Conservation (phyloP, 64 coral and sea anemone genomes). For the Platygyra sinensis region DNA sequence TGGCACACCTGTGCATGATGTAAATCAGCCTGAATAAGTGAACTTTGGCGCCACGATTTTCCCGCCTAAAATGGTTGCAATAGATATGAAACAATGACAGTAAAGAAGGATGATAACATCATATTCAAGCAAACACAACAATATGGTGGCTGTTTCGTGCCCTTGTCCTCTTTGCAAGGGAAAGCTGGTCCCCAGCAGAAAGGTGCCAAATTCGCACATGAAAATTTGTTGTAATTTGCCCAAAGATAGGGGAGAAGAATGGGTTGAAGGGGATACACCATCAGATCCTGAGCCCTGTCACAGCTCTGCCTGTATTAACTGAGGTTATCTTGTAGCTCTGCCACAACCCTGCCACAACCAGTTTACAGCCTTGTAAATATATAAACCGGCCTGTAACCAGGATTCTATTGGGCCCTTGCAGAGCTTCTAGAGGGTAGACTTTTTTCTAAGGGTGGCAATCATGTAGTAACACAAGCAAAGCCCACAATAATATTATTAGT, state of each 20-base stretch:
- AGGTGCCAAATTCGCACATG: slow-evolving; percentile 21
- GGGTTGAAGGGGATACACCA: too few species aligned
- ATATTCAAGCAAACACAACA: background rate
- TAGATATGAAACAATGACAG: background rate
- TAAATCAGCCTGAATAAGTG: background rate
- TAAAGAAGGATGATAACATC: background rate
- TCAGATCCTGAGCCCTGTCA: too few species aligned
- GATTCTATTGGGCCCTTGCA: too few species aligned
- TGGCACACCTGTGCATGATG: background rate
- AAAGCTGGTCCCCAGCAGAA: slow-evolving; percentile 12
- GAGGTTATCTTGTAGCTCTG: too few species aligned
- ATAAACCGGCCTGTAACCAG: too few species aligned
- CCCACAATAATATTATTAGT: slow-evolving; percentile 52
- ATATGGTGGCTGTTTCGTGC: slow-evolving; percentile 8
- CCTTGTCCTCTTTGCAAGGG: slow-evolving; percentile 8
- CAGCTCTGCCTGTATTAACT: too few species aligned
- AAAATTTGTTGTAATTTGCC: slow-evolving; percentile 8
- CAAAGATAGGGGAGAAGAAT: background rate
- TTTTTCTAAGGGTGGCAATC: too few species aligned
- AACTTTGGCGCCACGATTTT: slow-evolving; percentile 19
- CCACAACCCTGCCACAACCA: too few species aligned
- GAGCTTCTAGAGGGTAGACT: too few species aligned
- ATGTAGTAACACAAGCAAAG: slow-evolving; percentile 19
- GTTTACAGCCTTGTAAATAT: too few species aligned
- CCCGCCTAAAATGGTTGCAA: slow-evolving; percentile 20